phyloP scores from a whole-genome alignment of 1,140 invertebrate genomes.

The Chlorops oryzae region DNA sequence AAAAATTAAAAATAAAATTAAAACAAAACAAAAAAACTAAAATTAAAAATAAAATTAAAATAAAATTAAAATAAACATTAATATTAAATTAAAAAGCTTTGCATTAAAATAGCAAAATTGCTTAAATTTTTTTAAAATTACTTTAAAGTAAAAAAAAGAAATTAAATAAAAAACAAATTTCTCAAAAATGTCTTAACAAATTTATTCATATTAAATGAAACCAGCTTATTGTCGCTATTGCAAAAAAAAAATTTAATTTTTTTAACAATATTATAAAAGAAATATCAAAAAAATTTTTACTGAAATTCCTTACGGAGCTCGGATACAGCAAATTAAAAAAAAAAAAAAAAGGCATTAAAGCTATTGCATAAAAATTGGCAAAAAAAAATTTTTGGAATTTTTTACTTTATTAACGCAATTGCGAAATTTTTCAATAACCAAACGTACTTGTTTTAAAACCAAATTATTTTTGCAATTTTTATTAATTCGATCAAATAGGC shows the following conservation, averaged over 20 bases:
- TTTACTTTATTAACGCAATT: neutral
- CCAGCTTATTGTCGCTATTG: too few relatives aligned
- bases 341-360: too few relatives aligned
- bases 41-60: slow-evolving; percentile 12
- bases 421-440: neutral
- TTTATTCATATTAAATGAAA: neutral
- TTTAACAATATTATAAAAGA: too few relatives aligned
- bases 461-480: neutral
- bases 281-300: too few relatives aligned
- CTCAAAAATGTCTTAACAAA: neutral
- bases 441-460: neutral
- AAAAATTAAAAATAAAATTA: neutral
- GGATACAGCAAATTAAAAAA: too few relatives aligned
- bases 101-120: slow-evolving; percentile 3
- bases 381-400: neutral
- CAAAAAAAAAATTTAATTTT: too few relatives aligned
- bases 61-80: slow-evolving; percentile 15
- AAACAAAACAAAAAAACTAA: neutral
- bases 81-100: too few relatives aligned
- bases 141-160: neutral
- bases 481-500: neutral
- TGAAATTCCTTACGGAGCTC: too few relatives aligned
- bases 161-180: neutral
- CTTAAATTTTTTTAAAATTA: too few relatives aligned
- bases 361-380: too few relatives aligned